These are phyloP conservation scores for Trachemys scripta DNA, from an alignment of 2,113 vertebrate species.

Conservation along the genomic window DNA sequence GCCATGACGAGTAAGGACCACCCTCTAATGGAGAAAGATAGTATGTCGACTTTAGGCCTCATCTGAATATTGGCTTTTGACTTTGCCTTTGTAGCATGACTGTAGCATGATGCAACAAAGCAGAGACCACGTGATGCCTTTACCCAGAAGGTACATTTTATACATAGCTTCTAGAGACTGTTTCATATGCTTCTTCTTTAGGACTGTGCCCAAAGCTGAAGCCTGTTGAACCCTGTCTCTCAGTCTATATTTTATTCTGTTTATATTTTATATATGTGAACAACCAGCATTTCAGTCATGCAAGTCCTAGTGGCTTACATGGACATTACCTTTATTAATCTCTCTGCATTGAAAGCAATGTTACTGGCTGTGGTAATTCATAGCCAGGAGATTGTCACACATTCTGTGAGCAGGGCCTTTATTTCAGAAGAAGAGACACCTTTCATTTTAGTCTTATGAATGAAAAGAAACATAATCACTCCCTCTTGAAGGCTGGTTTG, in stretches of 20 bases:
- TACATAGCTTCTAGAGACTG: slow-evolving; percentile 46
- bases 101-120: not conserved
- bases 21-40: slow-evolving; percentile 61
- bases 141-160: slow-evolving; percentile 35
- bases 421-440: slow-evolving; percentile 3
- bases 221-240: not conserved
- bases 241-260: not conserved
- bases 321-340: slow-evolving; percentile 15
- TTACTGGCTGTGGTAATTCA: not conserved
- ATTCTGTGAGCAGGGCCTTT: not conserved
- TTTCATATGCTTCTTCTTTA: not conserved
- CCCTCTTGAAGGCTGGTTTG: slow-evolving; percentile 12
- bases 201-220: slow-evolving; percentile 26
- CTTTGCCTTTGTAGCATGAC: slow-evolving; percentile 40
- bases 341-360: not conserved
- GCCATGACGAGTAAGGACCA: slow-evolving; percentile 51
- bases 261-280: not conserved
- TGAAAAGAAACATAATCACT: slow-evolving; percentile 30
- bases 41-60: not conserved
- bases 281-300: slow-evolving; percentile 4
- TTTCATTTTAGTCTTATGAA: slow-evolving; percentile 22
- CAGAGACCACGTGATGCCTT: slow-evolving; percentile 15
- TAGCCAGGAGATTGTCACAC: not conserved
- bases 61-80: slow-evolving; percentile 48
- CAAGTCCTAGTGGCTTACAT: slow-evolving; percentile 28